Base-by-base conservation (phyloP, 2,797 vertebrate species). In the Danio kyathit region DNA sequence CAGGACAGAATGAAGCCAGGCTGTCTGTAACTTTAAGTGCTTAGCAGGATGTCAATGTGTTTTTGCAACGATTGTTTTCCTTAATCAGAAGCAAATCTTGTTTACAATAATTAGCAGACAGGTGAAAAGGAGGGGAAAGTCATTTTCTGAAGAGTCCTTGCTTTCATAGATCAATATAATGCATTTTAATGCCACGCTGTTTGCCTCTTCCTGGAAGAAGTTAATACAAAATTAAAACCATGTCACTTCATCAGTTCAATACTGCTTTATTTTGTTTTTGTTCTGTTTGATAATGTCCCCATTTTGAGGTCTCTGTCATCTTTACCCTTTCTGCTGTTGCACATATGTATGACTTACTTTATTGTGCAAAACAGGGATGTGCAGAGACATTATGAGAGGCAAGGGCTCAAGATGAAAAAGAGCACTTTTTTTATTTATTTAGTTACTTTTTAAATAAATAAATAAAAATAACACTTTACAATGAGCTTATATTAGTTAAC, bases 91-190 rank as follows among this genome's bases (percentile, higher is more conserved):
- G 82, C 84, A 92, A 93, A 93, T 93, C 91, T 92, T 87, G 79
- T 93, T 94, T 93, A 92, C 89, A 89, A 93, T 93, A 93, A 94
- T 94, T 93, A 93, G 88, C 90, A 86, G 89, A 88, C 87, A 86
- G 84, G 89, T 87, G 87, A 92, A 91, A 90, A 89, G 83, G 82
- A 88, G 84, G 86, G 88, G 88, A 89, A 89, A 86, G 87, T 91
- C 43, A 88, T 92, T 92, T 91, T 90, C 89, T 87, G 85, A 85
- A 57, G 82, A 91, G 89, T 89, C 85, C 67, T 9, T n/a, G 72
- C 60, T 41, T 82, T 67, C 59, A 79, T 63, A 83, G 81, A 93
- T 94, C 90, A 84, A 93, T 92, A 80, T 88, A 91, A 93, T 89
- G 83, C 91, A 91, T 90, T 89, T 88, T 88, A 88, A 91, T 89